Base-by-base conservation (phyloP, 2,888 invertebrate species). In the Siphlonurus alternatus region DNA sequence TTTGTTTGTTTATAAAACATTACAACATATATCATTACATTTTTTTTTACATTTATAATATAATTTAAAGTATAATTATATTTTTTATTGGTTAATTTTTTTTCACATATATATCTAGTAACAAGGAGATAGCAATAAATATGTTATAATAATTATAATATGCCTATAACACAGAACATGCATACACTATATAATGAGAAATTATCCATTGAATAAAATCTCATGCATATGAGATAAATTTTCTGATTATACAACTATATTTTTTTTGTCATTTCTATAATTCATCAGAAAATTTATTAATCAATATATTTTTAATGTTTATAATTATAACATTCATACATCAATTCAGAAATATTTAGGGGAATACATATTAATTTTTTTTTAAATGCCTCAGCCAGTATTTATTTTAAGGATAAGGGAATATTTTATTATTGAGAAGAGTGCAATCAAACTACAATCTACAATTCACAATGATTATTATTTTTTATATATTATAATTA, bases 341-440 rank as follows among this genome's bases (percentile, higher is more conserved):
- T 38, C 38, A 38, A 38, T 38, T 38, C 38, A 38, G 38, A 38
- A 38, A 38, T 38, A 38, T 38, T 38, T 38, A 38, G 5, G 38
- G 38, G 38, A 38, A 10, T 38, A 38, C 38, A 38, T 15, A 38
- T 15, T 10, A 10, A 38, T 38, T 38, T 38, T 38, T 38, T 10
- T 38, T 10, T 38, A 38, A 56, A 56, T 56, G 56, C 56, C 56
- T 56, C 56, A 56, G 56, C 56, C 56, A 56, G 56, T 56, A 56
- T 38, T 38, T 38, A 38, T 38, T 38, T 38, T 38, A 38, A 38
- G 38, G 38, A 38, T 15, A 38, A 38, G 38, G 38, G 38, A 38
- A 38, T 38, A 38, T 38, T 38, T 38, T 38, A 38, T 38, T 38
- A 10, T 38, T 38, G 38, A 38, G 38, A 38, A 38, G 38, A 38